Percentiles rank a stretch among this genome's conserved stretches.
phyloP scores from a whole-genome alignment of 2,888 invertebrate species.

The Phrixothrix hirtus region DNA sequence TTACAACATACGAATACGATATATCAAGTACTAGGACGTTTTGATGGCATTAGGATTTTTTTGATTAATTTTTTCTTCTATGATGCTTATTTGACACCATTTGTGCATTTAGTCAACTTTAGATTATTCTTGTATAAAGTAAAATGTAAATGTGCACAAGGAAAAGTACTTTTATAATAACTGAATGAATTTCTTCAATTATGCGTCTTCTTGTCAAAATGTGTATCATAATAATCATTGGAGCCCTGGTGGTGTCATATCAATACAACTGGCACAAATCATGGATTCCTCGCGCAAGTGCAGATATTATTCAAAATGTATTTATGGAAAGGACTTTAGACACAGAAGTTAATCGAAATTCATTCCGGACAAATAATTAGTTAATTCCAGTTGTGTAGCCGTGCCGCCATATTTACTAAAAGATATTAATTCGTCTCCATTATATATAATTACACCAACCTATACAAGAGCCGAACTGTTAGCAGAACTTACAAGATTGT shows the following conservation, averaged over 20 bases:
- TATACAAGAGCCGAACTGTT: conserved; percentile 76
- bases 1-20: no score
- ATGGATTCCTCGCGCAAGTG: conserved; percentile 7
- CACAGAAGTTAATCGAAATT: neutral
- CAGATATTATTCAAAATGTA: conserved; percentile 9
- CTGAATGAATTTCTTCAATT: conserved; percentile 15
- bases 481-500: conserved; percentile 82
- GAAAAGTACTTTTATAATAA: no score
- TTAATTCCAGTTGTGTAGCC: conserved; percentile 26
- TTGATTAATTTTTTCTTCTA: no score
- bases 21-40: no score
- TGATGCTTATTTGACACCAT: no score
- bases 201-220: conserved; percentile 15
- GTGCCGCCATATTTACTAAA: conserved; percentile 20
- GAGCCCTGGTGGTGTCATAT: conserved; percentile 11
- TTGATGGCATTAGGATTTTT: no score
- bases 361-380: neutral
- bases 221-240: conserved; percentile 10
- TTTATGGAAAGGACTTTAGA: conserved; percentile 1
- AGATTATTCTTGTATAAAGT: no score
- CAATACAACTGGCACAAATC: conserved; percentile 7
- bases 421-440: conserved; percentile 53
- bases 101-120: no score
- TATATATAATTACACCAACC: conserved; percentile 75
- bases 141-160: no score